Base-by-base conservation (phyloP, 2,113 vertebrate genomes). In the Odontesthes bonariensis region DNA sequence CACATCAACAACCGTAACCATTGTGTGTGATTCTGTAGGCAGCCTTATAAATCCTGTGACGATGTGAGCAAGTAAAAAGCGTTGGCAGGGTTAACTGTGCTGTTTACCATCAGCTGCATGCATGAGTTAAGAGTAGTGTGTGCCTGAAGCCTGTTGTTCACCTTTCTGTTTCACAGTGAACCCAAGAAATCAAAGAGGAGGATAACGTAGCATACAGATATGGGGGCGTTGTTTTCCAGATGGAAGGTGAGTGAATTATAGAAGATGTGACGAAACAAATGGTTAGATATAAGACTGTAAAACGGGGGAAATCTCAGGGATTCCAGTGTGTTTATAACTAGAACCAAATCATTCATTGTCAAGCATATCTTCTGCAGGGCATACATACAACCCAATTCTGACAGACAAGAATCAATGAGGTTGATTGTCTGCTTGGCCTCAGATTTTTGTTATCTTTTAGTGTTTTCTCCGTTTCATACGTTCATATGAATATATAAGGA, bases 141-240 rank as follows among this genome's bases (percentile, higher is more conserved):
- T 40, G 14, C 10, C 1, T 35, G 0, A 46, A 58, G 13, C 8
- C 0, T 40, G 16, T 11, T 58, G 5, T 58, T 67, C 32, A 58
- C 19, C 6, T 49, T 64, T 65, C 10, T 83, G 52, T 83, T 71
- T 8, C 49, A n/a, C 3, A 89, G 88, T 61, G 69, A 85, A 23
- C 35, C 59, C 62, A 66, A 73, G 67, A 59, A n/a, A 22, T 33
- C 71, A 56, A 35, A 60, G 54, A 63, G 4, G 56, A 53, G 60
- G 0, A 35, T 2, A 3, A 55, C 52, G 46, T 60, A 3, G 0
- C 3, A 27, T 47, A 1, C 70, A 80, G 72, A 91, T 67, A 98
- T 98, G 97, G 97, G 97, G 82, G 95, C 87, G 85, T 75, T 97
- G 58, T 81, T 97, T 87, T 98, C 97, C 38, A 87, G 94, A 57